phyloP scores from a whole-genome alignment of 2,113 vertebrate genomes.

The Sigmodon hispidus region DNA sequence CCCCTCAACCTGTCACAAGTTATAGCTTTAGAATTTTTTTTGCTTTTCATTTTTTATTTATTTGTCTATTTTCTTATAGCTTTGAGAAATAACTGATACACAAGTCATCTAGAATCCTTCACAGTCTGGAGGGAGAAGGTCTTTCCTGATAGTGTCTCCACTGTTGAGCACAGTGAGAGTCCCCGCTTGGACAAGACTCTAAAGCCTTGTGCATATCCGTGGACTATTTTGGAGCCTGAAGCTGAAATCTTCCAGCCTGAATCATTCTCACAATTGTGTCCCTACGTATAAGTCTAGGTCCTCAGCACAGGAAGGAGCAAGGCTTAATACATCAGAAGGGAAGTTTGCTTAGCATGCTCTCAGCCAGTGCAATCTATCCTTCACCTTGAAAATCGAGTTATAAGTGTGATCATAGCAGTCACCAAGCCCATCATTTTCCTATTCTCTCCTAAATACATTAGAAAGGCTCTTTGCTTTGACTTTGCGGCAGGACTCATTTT shows the following conservation, averaged over 20 bases:
- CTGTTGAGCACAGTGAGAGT: background rate
- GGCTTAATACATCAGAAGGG: background rate
- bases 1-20: background rate
- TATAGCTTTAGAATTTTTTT: background rate
- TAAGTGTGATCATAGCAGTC: conserved; percentile 32
- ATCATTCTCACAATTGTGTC: background rate
- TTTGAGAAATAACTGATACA: background rate
- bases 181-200: background rate
- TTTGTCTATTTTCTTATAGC: too few relatives aligned
- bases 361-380: conserved; percentile 31
- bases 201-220: background rate
- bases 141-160: background rate
- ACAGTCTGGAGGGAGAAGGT: background rate
- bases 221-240: background rate
- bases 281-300: background rate
- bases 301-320: background rate
- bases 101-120: background rate
- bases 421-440: conserved; percentile 44
- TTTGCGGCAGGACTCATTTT: conserved; percentile 51
- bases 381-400: conserved; percentile 36
- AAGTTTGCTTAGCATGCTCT: background rate
- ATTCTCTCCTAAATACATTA: conserved; percentile 45
- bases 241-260: background rate
- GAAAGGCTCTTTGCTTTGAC: conserved; percentile 42
- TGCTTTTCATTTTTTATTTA: background rate